Base-by-base conservation (phyloP, 2,888 invertebrate species). In the Diplazon laetatorius region DNA sequence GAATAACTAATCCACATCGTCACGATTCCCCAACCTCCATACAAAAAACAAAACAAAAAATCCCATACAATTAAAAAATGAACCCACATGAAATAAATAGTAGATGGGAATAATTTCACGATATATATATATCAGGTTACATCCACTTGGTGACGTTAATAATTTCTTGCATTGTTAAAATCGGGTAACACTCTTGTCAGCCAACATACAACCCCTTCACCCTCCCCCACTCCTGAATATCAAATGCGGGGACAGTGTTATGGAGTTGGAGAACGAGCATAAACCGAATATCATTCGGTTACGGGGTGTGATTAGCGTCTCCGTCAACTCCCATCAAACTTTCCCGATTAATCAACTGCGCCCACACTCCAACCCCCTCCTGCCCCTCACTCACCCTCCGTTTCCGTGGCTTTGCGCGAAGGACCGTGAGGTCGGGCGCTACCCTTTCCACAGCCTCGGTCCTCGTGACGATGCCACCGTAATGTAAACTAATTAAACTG, bases 401-500 rank as follows among this genome's bases (percentile, higher is more conserved):
- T n/a, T n/a, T n/a, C n/a, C n/a, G n/a, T n/a, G n/a, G n/a, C n/a
- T n/a, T n/a, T n/a, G n/a, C n/a, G 62, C 48, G 75, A 55, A 76
- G 74, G 74, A 76, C 66, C 68, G 76, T 70, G 52, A 55, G 73
- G 57, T 73, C 62, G 62, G 57, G 57, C n/a, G 69, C 81, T 74
- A 72, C 80, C 81, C 84, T 80, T 82, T 87, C 84, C 84, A 55
- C 71, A 57, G 71, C 66, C 8, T 81, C 83, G 84, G 82, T 76
- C 50, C 76, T 84, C 84, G 87, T 87, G 89, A 89, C 88, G 89
- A 88, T 87, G 87, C 86, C 83, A 83, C 86, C 86, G 86, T 90
- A 89, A 90, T 90, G 89, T 89, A 89, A 90, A 90, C 90, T 90
- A 90, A 90, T 90, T 90, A 90, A 90, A 90, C 87, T 85, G 84